Evolutionary conservation across 1,140 invertebrate species (phyloP).

Genomic region (Drosophila tropicalis): DNA sequence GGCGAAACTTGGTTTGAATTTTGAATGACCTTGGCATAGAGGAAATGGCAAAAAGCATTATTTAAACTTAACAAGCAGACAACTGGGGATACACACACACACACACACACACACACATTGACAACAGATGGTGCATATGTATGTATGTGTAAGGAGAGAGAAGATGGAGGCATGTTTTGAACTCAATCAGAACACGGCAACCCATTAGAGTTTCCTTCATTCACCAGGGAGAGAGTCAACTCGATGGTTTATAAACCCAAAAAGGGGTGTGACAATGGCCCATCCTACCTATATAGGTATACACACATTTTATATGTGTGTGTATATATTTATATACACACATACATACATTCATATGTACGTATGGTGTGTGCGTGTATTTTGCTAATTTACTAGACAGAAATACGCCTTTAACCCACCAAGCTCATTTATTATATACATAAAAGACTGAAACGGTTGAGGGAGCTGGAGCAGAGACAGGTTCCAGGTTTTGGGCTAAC

Average conservation of each 20-base stretch:
- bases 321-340: background rate
- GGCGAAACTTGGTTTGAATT: slow-evolving; percentile 76
- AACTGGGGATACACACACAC: slow-evolving; percentile 54
- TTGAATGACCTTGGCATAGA: slow-evolving; percentile 83
- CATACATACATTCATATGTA: slow-evolving; percentile 21
- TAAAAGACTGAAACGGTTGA: slow-evolving; percentile 40
- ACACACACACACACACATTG: slow-evolving; percentile 19
- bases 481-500: slow-evolving; percentile 6
- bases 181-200: slow-evolving; percentile 79
- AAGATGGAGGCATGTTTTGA: slow-evolving; percentile 44
- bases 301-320: background rate
- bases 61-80: slow-evolving; percentile 79
- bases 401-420: slow-evolving; percentile 83
- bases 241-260: slow-evolving; percentile 13
- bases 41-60: slow-evolving; percentile 76
- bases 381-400: slow-evolving; percentile 83
- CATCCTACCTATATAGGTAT: slow-evolving; percentile 2
- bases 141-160: slow-evolving; percentile 20
- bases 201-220: slow-evolving; percentile 66
- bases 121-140: slow-evolving; percentile 4
- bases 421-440: slow-evolving; percentile 83
- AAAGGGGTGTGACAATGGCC: slow-evolving; percentile 40
- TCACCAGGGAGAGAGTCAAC: slow-evolving; percentile 28
- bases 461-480: slow-evolving; percentile 8
- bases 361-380: slow-evolving; percentile 71